Conservation (phyloP, 2,888 invertebrate species). For the Sarcophaga caerulescens region DNA sequence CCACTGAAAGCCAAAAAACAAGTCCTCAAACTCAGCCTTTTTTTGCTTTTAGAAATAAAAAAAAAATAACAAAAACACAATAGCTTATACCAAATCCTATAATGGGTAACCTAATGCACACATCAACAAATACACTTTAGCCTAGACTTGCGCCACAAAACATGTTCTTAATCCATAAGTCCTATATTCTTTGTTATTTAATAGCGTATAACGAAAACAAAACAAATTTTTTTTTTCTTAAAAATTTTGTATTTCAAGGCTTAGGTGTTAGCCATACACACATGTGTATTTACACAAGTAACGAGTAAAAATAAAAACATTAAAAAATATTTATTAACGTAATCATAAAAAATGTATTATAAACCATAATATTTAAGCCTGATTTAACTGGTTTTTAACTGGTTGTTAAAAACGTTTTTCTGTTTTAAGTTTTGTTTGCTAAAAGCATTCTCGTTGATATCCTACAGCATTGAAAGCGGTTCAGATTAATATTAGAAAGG, state of each 20-base stretch:
- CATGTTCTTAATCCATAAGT: too few relatives aligned
- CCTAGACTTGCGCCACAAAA: too few relatives aligned
- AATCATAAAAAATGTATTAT: conserved; percentile 13
- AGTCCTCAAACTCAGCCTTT: conserved; percentile 37
- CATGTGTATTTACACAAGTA: conserved; percentile 15
- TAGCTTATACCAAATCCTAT: conserved; percentile 34
- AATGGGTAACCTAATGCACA: conserved; percentile 21
- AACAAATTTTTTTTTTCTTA: too few relatives aligned
- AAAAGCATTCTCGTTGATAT: too few relatives aligned
- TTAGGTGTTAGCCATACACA: not conserved
- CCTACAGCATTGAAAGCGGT: too few relatives aligned
- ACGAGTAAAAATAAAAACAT: conserved; percentile 26
- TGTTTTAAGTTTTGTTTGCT: conserved; percentile 7
- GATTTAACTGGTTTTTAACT: conserved; percentile 56
- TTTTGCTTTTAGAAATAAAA: not conserved
- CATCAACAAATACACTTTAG: not conserved
- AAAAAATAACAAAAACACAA: not conserved
- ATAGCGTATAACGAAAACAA: too few relatives aligned
- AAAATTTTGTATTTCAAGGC: not conserved
- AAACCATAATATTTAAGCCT: conserved; percentile 55
- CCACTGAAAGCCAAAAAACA: conserved; percentile 62
- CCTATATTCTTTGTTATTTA: too few relatives aligned
- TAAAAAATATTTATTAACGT: conserved; percentile 24
- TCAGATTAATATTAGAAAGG: too few relatives aligned
- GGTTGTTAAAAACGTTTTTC: conserved; percentile 5